Evolutionary conservation across 2,888 invertebrate genomes (phyloP).

Genomic region (Agonopterix arenella): DNA sequence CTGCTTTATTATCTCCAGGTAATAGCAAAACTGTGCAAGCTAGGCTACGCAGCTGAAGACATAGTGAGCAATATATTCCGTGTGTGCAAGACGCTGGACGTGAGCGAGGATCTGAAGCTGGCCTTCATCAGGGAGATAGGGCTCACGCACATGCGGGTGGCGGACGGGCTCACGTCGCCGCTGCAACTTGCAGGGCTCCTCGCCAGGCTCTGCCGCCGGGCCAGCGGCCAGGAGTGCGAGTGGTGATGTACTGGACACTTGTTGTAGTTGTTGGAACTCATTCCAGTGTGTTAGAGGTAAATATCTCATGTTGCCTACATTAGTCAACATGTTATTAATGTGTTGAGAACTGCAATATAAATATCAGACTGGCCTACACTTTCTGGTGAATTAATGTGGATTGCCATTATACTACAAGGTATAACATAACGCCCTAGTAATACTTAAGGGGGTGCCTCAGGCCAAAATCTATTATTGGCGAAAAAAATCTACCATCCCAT

Average conservation of each 20-base stretch:
- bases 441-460: too few relatives aligned
- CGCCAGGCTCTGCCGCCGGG: slow-evolving; percentile 84
- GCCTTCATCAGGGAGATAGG: slow-evolving; percentile 95
- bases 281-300: too few relatives aligned
- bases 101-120: slow-evolving; percentile 88
- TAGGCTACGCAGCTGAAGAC: slow-evolving; percentile 98
- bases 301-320: too few relatives aligned
- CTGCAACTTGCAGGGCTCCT: slow-evolving; percentile 94
- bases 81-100: slow-evolving; percentile 91
- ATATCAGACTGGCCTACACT: too few relatives aligned
- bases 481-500: too few relatives aligned
- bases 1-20: slow-evolving; percentile 63
- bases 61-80: slow-evolving; percentile 96
- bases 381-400: too few relatives aligned
- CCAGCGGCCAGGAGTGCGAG: slow-evolving; percentile 13
- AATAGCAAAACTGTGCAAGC: slow-evolving; percentile 91
- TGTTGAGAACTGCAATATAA: too few relatives aligned
- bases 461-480: too few relatives aligned
- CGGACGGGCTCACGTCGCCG: slow-evolving; percentile 91
- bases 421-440: too few relatives aligned
- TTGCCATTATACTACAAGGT: too few relatives aligned
- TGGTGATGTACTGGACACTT: not conserved
- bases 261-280: too few relatives aligned
- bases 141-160: slow-evolving; percentile 91
- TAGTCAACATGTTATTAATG: too few relatives aligned